These are phyloP conservation scores for Ornithoptera alexandrae DNA, from an alignment of 2,888 invertebrate genomes.

Conservation along the genomic window DNA sequence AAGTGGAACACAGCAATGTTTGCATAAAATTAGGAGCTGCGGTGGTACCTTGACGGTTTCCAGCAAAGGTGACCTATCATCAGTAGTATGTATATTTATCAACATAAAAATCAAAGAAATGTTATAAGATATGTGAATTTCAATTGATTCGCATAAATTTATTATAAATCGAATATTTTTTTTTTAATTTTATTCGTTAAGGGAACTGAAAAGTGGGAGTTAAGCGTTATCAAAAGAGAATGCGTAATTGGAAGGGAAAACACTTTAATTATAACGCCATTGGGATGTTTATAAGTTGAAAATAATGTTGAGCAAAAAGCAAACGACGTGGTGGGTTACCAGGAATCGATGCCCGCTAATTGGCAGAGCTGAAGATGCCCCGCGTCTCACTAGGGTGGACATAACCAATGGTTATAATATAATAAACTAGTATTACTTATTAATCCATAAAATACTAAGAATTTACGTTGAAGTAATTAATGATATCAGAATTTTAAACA, in stretches of 20 bases:
- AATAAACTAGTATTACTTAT: neutral
- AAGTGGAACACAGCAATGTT: too few relatives aligned
- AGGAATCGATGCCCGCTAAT: conserved; percentile 64
- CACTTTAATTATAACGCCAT: conserved; percentile 48
- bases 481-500: too few relatives aligned
- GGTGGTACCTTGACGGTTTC: too few relatives aligned
- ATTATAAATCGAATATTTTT: too few relatives aligned
- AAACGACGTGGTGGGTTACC: conserved; percentile 44
- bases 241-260: conserved; percentile 15
- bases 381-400: conserved; percentile 12
- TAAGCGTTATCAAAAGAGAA: conserved; percentile 1
- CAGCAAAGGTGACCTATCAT: too few relatives aligned
- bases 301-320: conserved; percentile 58
- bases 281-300: conserved; percentile 63
- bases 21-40: too few relatives aligned
- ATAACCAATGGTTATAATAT: conserved; percentile 3
- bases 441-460: neutral
- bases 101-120: too few relatives aligned
- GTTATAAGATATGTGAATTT: too few relatives aligned
- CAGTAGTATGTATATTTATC: too few relatives aligned
- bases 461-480: neutral
- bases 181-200: neutral
- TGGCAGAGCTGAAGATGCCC: conserved; percentile 42
- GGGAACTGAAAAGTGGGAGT: neutral
- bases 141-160: too few relatives aligned